phyloP scores from a whole-genome alignment of 1,140 invertebrate species.

The Helicoverpa armigera region DNA sequence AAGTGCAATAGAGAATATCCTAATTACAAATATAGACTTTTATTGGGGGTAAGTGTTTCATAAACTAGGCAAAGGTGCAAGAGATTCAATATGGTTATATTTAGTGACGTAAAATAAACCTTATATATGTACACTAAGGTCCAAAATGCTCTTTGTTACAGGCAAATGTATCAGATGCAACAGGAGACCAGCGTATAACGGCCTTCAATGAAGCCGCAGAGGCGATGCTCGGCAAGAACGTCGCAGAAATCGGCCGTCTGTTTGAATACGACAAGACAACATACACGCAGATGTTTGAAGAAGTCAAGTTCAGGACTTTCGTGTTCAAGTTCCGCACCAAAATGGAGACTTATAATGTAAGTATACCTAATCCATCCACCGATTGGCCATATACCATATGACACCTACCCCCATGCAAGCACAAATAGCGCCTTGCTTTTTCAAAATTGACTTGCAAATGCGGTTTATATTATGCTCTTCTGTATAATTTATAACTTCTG shows the following conservation, averaged over 20 bases:
- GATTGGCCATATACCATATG: too few relatives aligned
- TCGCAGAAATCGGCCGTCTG: constrained; percentile 92
- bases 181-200: constrained; percentile 97
- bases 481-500: not conserved
- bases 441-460: not conserved
- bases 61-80: too few relatives aligned
- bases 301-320: constrained; percentile 93
- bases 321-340: constrained; percentile 94
- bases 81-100: too few relatives aligned
- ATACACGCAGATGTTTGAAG: constrained; percentile 89
- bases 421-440: too few relatives aligned
- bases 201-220: constrained; percentile 96
- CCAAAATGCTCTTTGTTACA: constrained; percentile 45
- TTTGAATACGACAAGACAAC: constrained; percentile 88
- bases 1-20: constrained; percentile 95
- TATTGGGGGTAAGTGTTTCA: constrained; percentile 91
- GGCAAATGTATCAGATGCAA: constrained; percentile 84
- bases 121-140: too few relatives aligned
- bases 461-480: not conserved
- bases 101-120: too few relatives aligned
- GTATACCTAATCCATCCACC: constrained; percentile 58
- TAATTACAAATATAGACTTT: constrained; percentile 95
- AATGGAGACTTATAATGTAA: constrained; percentile 96
- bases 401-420: too few relatives aligned
- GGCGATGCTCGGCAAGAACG: constrained; percentile 91